Conservation (phyloP, 2,113 vertebrate species). For the Aegotheles bennettii region DNA sequence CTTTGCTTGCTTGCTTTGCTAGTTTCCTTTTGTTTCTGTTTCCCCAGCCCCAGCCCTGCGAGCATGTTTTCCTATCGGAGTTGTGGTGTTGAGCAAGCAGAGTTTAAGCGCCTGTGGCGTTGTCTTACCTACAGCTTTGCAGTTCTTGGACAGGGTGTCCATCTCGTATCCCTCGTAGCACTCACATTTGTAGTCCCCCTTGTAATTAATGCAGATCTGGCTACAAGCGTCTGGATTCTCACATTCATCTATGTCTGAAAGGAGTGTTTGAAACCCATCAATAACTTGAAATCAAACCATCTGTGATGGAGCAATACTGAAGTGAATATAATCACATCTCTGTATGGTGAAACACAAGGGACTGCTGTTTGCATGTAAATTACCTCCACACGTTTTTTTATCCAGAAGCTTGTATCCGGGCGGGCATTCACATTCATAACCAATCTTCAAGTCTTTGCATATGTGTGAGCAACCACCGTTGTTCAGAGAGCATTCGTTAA, state of each 20-base stretch:
- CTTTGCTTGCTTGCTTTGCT: not conserved
- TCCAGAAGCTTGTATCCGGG: slow-evolving; percentile 92
- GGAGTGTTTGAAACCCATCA: slow-evolving; percentile 63
- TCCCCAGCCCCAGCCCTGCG: not conserved
- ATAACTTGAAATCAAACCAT: slow-evolving; percentile 60
- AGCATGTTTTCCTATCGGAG: not conserved
- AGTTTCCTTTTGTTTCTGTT: slow-evolving; percentile 24
- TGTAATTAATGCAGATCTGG: slow-evolving; percentile 98
- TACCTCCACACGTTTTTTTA: slow-evolving; percentile 97
- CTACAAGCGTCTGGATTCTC: slow-evolving; percentile 94
- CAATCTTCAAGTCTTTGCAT: slow-evolving; percentile 89
- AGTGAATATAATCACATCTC: slow-evolving; percentile 44
- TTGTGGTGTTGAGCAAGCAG: slow-evolving; percentile 15
- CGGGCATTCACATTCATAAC: slow-evolving; percentile 92
- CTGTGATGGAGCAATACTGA: slow-evolving; percentile 49
- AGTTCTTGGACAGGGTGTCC: slow-evolving; percentile 92
- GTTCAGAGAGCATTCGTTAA: slow-evolving; percentile 84
- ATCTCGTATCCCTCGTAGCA: slow-evolving; percentile 96
- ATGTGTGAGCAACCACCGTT: slow-evolving; percentile 97
- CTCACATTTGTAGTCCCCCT: slow-evolving; percentile 97
- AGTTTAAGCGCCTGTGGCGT: not conserved
- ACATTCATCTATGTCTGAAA: slow-evolving; percentile 95
- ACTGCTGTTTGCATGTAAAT: slow-evolving; percentile 59
- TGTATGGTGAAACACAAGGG: slow-evolving; percentile 47
- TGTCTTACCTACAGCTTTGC: slow-evolving; percentile 94